Evolutionary conservation across 2,113 vertebrate species (phyloP).

Genomic region (Pungitius pungitius): DNA sequence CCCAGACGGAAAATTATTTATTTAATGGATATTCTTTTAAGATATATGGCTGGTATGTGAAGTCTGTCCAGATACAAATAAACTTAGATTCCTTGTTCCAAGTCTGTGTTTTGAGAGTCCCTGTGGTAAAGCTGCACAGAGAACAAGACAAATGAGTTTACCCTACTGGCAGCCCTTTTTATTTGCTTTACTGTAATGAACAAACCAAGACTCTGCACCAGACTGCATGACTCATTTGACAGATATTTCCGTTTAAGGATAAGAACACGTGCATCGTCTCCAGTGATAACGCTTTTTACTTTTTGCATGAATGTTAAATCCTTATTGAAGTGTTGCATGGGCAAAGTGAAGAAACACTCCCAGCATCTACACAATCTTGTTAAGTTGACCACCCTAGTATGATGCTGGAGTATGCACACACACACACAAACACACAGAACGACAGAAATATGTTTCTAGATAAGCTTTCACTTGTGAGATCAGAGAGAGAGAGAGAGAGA

Average conservation of each 20-base stretch:
- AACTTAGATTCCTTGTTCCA: neutral
- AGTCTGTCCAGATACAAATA: neutral
- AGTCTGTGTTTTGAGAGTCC: constrained; percentile 19
- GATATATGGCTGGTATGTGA: neutral
- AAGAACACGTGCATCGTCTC: neutral
- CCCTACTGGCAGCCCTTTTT: neutral
- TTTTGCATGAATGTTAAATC: neutral
- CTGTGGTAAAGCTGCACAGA: neutral
- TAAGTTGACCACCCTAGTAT: constrained; percentile 8
- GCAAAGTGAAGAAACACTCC: neutral
- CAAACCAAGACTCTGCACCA: neutral
- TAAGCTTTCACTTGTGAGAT: constrained; percentile 33
- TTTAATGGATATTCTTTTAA: neutral
- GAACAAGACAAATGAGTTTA: neutral
- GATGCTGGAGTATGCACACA: neutral
- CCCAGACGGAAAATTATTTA: neutral
- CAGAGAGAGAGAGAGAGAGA: neutral
- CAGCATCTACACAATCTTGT: neutral
- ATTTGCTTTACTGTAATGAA: constrained; percentile 6
- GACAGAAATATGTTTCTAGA: constrained; percentile 18
- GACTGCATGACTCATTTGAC: constrained; percentile 15
- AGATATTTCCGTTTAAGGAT: constrained; percentile 2
- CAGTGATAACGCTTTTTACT: constrained; percentile 5
- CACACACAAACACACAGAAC: neutral
- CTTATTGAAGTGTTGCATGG: neutral